Percentiles rank a stretch among this genome's conserved stretches.
These are phyloP conservation scores for Osmerus mordax DNA, from an alignment of 2,113 vertebrate genomes.

Conservation along the genomic window DNA sequence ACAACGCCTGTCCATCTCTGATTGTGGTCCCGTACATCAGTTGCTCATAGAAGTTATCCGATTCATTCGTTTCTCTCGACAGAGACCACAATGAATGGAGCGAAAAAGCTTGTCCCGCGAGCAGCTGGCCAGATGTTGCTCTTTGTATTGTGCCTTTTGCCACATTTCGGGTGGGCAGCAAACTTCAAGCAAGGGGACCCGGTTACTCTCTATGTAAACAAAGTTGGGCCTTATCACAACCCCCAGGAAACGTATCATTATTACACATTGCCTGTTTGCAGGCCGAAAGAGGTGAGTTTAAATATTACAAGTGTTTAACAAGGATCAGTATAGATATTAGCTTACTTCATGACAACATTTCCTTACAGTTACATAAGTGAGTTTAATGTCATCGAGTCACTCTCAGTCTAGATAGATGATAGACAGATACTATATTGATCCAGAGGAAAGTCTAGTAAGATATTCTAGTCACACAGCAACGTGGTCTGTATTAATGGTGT, in stretches of 20 bases:
- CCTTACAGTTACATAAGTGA: not conserved
- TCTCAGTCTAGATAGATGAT: not conserved
- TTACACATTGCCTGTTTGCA: conserved; percentile 88
- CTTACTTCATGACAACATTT: not conserved
- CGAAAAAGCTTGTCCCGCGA: conserved; percentile 13
- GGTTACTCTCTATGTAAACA: conserved; percentile 87
- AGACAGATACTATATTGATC: not conserved
- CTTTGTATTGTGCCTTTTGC: conserved; percentile 64
- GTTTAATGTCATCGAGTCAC: too few species aligned
- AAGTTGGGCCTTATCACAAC: conserved; percentile 93
- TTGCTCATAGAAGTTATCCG: too few species aligned
- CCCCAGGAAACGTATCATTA: conserved; percentile 94
- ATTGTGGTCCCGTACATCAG: too few species aligned
- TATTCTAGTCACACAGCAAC: too few species aligned
- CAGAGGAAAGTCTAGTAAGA: too few species aligned
- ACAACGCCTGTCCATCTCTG: too few species aligned
- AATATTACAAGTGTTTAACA: not conserved
- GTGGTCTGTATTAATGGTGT: not conserved
- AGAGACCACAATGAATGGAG: conserved; percentile 24
- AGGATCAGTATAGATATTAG: too few species aligned
- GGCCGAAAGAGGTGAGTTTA: conserved; percentile 77
- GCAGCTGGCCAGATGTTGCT: conserved; percentile 48
- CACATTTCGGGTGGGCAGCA: conserved; percentile 55
- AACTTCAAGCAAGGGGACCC: conserved; percentile 79
- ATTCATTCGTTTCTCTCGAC: too few species aligned